These are phyloP conservation scores for Patiria miniata DNA, from an alignment of 35 echinoderm and acorn worm species.

Conservation along the genomic window DNA sequence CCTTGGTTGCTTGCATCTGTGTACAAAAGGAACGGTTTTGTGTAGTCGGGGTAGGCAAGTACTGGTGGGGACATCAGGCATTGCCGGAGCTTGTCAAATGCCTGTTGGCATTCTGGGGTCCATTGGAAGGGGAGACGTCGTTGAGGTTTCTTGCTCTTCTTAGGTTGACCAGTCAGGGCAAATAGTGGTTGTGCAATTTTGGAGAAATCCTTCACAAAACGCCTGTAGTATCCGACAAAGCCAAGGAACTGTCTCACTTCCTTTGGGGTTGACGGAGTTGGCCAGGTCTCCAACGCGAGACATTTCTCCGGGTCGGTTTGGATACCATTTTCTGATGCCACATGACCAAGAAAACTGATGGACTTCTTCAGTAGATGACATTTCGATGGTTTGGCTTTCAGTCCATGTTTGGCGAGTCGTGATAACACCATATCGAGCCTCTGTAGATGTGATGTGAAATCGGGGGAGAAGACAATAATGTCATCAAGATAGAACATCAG, in stretches of 20 bases:
- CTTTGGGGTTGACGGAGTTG: conserved; percentile 15
- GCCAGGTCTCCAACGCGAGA: conserved; percentile 50
- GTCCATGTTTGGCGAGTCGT: conserved; percentile 45
- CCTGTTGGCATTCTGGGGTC: conserved; percentile 29
- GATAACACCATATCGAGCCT: conserved; percentile 47
- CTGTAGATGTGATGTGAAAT: conserved; percentile 41
- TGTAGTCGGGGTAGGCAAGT: conserved; percentile 34
- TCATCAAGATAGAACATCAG: conserved; percentile 70
- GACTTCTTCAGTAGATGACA: conserved; percentile 65
- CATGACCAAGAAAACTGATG: conserved; percentile 61
- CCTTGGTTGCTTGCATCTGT: conserved; percentile 67
- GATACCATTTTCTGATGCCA: conserved; percentile 54
- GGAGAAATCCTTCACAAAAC: conserved; percentile 60
- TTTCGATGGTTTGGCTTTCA: conserved; percentile 68
- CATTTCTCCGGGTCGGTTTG: conserved; percentile 64
- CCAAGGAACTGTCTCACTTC: conserved; percentile 59
- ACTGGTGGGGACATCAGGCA: conserved; percentile 34
- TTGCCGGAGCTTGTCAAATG: conserved; percentile 19
- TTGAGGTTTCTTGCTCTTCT: neutral
- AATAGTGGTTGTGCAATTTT: conserved; percentile 63
- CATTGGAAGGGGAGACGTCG: neutral
- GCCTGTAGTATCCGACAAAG: conserved; percentile 62
- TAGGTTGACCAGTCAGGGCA: conserved; percentile 18
- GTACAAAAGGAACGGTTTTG: conserved; percentile 52
- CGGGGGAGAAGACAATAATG: conserved; percentile 56